A percentile compares a stretch with the other conserved stretches of the same genome.
These are phyloP conservation scores for Myiozetetes cayanensis DNA, from an alignment of 2,113 vertebrate genomes.

Conservation along the genomic window DNA sequence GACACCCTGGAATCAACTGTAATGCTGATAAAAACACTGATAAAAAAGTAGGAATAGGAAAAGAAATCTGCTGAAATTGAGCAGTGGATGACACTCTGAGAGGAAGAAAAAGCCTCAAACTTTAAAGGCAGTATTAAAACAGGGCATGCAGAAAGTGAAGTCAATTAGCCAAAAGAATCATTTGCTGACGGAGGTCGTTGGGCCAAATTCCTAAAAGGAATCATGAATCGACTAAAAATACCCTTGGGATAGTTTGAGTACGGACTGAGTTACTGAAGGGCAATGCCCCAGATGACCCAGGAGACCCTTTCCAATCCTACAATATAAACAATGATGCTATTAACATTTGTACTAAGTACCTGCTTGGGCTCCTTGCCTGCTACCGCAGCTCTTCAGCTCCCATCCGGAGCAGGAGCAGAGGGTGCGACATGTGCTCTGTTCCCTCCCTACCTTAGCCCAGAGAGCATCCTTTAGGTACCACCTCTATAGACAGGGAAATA, in stretches of 20 bases:
- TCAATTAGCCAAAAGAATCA: conserved; percentile 65
- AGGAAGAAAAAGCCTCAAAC: conserved; percentile 35
- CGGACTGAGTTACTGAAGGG: conserved; percentile 63
- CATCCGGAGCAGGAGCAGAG: neutral
- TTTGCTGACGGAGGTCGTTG: conserved; percentile 26
- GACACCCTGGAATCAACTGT: rapidly evolving
- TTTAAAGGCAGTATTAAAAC: conserved; percentile 53
- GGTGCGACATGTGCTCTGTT: neutral
- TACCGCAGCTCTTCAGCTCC: neutral
- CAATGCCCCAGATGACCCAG: conserved; percentile 62
- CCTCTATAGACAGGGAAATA: neutral
- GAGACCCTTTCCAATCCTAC: conserved; percentile 60
- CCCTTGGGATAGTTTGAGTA: conserved; percentile 56
- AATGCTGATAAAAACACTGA: neutral
- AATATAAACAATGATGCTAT: conserved; percentile 63
- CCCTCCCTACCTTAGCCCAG: neutral
- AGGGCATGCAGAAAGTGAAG: conserved; percentile 47
- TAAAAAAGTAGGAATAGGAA: neutral
- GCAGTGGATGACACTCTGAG: neutral
- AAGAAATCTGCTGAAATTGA: neutral
- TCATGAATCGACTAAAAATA: conserved; percentile 60
- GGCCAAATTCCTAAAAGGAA: conserved; percentile 58
- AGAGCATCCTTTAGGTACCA: neutral
- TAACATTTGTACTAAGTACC: conserved; percentile 59
- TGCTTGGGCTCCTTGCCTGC: neutral